Conservation (phyloP, 2,797 vertebrate species). For the Eleutherodactylus coqui region DNA sequence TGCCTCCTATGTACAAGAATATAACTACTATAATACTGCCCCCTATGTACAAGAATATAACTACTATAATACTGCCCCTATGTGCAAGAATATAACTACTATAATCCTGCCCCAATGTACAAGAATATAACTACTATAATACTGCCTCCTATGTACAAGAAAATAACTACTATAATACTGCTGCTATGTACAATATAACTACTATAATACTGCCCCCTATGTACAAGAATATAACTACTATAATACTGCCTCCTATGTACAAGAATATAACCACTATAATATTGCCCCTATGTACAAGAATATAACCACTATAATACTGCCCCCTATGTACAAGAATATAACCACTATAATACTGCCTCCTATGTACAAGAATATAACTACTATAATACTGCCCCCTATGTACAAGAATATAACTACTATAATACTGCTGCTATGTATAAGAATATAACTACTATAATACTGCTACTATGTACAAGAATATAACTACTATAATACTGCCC, state of each 20-base stretch:
- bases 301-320: too few species aligned
- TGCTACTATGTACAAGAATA: too few species aligned
- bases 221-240: neutral
- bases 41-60: neutral
- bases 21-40: neutral
- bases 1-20: neutral
- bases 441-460: too few species aligned
- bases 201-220: neutral
- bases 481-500: too few species aligned
- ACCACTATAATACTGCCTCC: too few species aligned
- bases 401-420: too few species aligned
- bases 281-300: neutral
- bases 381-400: too few species aligned
- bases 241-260: neutral
- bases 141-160: conserved; percentile 5
- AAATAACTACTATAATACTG: conserved; percentile 14
- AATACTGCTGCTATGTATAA: too few species aligned
- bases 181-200: neutral
- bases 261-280: conserved; percentile 9
- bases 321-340: neutral
- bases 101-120: neutral
- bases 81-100: neutral
- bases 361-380: too few species aligned
- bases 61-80: neutral
- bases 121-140: conserved; percentile 2